These are phyloP conservation scores for Chaetorhynchus papuensis DNA, from an alignment of 2,113 vertebrate species.

Conservation along the genomic window DNA sequence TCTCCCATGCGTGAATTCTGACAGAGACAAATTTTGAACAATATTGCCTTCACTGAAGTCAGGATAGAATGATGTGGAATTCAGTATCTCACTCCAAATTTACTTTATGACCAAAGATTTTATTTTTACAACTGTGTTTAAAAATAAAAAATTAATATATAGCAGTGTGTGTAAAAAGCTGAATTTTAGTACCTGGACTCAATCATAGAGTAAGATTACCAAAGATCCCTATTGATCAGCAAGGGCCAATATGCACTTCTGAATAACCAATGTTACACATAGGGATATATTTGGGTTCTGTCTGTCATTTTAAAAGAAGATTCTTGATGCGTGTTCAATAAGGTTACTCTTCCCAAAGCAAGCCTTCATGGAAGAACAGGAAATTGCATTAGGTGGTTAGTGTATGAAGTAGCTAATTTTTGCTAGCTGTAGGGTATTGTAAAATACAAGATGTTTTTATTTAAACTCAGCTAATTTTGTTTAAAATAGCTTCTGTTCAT, in stretches of 20 bases:
- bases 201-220: background rate
- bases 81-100: background rate
- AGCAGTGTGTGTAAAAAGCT: background rate
- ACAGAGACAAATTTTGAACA: background rate
- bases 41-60: background rate
- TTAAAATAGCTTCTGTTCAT: constrained; percentile 16
- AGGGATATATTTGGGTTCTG: background rate
- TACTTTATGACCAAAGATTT: background rate
- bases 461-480: constrained; percentile 21
- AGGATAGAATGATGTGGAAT: background rate
- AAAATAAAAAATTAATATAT: background rate
- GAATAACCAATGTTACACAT: background rate
- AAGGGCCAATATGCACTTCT: background rate
- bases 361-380: background rate
- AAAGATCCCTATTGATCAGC: background rate
- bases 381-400: background rate
- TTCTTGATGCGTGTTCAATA: background rate
- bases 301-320: background rate
- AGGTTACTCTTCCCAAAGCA: background rate
- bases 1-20: background rate
- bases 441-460: background rate
- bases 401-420: background rate
- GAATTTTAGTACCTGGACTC: background rate
- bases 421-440: background rate
- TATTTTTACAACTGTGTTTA: background rate